Percentiles rank a stretch among this genome's conserved stretches.
Conservation (phyloP, 1,140 invertebrate species). For the Papilio xuthus region DNA sequence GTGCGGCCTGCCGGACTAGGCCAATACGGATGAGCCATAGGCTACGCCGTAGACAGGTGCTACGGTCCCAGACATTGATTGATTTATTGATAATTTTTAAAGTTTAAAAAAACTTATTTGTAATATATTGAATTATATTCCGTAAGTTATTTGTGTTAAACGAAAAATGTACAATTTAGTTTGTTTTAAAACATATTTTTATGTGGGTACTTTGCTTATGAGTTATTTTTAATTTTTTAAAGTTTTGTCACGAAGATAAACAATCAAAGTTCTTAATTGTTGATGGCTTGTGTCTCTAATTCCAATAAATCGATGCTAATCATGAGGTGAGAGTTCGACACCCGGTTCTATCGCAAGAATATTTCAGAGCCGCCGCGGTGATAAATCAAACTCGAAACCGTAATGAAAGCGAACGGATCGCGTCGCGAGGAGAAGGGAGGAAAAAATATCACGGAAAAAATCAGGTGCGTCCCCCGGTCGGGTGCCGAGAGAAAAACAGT, state of each 20-base stretch:
- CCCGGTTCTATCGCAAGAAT: slow-evolving; percentile 77
- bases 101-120: neutral
- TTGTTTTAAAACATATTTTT: neutral
- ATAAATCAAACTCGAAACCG: slow-evolving; percentile 82
- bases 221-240: neutral
- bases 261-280: slow-evolving; percentile 25
- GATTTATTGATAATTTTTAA: slow-evolving; percentile 35
- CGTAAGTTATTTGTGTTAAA: neutral
- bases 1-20: slow-evolving; percentile 45
- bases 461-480: slow-evolving; percentile 79
- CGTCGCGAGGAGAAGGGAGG: slow-evolving; percentile 79
- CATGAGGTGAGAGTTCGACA: slow-evolving; percentile 77
- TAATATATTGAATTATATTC: neutral
- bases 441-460: slow-evolving; percentile 82
- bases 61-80: slow-evolving; percentile 47
- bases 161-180: neutral
- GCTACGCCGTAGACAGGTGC: slow-evolving; percentile 67
- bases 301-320: slow-evolving; percentile 78
- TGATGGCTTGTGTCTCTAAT: slow-evolving; percentile 49
- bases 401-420: slow-evolving; percentile 82
- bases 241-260: neutral
- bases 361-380: slow-evolving; percentile 78
- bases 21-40: slow-evolving; percentile 46
- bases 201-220: neutral
- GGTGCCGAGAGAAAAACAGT: slow-evolving; percentile 78